These are phyloP conservation scores for Cantharis nigra DNA, from an alignment of 2,888 invertebrate genomes.

Conservation along the genomic window DNA sequence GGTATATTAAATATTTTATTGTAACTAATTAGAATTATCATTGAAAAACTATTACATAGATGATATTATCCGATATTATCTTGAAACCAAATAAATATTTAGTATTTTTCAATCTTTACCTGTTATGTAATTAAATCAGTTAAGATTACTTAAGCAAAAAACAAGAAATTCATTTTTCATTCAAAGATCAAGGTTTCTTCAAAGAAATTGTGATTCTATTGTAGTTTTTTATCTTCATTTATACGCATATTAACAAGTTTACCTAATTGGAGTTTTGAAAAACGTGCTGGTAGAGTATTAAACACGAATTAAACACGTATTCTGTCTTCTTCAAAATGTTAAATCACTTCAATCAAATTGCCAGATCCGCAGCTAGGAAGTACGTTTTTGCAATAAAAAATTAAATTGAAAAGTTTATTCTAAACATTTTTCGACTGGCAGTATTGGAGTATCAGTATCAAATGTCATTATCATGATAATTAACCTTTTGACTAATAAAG, in stretches of 20 bases:
- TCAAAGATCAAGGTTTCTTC: not conserved
- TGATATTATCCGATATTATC: not conserved
- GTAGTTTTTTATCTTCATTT: not conserved
- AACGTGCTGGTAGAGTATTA: not conserved
- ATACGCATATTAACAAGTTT: constrained; percentile 1
- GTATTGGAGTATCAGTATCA: no score
- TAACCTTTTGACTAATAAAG: no score
- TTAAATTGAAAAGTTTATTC: not conserved
- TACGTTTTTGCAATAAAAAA: not conserved
- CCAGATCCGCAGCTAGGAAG: not conserved
- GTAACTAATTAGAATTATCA: not conserved
- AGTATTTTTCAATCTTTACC: not conserved
- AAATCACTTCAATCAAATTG: not conserved
- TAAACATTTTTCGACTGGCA: no score
- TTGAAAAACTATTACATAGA: not conserved
- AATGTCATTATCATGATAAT: no score
- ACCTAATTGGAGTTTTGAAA: not conserved
- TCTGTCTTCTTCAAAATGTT: not conserved
- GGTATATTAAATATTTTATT: not conserved
- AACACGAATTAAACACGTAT: not conserved
- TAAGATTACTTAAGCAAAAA: not conserved
- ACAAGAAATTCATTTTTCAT: not conserved
- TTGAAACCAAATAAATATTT: not conserved
- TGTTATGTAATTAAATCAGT: not conserved
- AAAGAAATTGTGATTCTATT: not conserved